Base-by-base conservation (phyloP, 2,797 vertebrate species). In the Morus bassanus region DNA sequence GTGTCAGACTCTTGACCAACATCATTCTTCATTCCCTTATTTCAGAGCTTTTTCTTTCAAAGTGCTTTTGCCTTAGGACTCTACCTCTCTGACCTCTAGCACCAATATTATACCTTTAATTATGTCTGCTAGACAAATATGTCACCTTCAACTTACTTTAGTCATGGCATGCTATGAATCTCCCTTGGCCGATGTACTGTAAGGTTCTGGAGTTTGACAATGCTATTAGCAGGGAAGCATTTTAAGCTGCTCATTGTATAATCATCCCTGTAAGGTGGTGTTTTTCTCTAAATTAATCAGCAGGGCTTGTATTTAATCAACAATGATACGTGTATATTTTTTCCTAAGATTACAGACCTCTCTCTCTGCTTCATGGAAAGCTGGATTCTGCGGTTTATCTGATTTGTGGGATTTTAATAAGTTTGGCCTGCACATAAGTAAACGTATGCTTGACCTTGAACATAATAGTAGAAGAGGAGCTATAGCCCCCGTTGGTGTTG, bases 21-120 rank as follows among this genome's bases (percentile, higher is more conserved):
- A 74, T 96, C 94, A 76, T 97, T 94, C 97, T 94, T 98, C 97
- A 96, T 96, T 89, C 94, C 92, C 90, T 89, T 46, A 90, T 98
- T 97, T 94, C 89, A 7, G 11, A 84, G 92, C 83, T 48, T 86
- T 54, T 82, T 82, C 89, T 77, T 76, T 95, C 87, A 12, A 30
- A 75, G 85, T 9, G 72, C 69, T 93, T 95, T 95, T 86, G 92
- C 94, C 90, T 88, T 69, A 93, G 93, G 95, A 94, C 94, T 88
- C 13, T n/a, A 50, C 86, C 88, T 10, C 95, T 88, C 86, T 95
- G 94, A 97, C 97, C 97, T 93, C 75, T 64, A 92, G 96, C 95
- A 95, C 91, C 82, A 79, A 83, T 31, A 82, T 97, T 53, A 93
- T 75, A 90, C 96, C 94, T 95, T 97, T 95, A 97, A 97, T 97